Conservation (phyloP, 2,888 invertebrate genomes). For the Eumacrocentrus americanus region DNA sequence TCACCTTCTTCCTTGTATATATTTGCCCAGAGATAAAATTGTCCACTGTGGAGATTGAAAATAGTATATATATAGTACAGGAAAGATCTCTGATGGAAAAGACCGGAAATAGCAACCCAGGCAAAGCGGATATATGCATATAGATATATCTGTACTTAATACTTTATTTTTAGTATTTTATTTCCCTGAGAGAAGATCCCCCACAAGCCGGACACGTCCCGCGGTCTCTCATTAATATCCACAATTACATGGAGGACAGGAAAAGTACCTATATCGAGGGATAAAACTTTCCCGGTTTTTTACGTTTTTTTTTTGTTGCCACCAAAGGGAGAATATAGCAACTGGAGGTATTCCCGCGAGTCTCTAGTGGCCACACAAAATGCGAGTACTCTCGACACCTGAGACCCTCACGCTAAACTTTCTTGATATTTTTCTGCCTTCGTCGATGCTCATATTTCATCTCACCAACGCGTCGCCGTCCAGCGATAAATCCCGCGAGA, state of each 20-base stretch:
- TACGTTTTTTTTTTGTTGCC: neutral
- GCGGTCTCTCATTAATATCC: neutral
- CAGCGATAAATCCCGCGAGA: neutral
- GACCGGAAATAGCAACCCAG: neutral
- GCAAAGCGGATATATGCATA: neutral
- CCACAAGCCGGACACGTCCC: slow-evolving; percentile 1
- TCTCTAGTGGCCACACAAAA: neutral
- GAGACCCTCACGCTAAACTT: slow-evolving; percentile 5
- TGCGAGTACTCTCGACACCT: slow-evolving; percentile 1
- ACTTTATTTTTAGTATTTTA: neutral
- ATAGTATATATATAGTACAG: neutral
- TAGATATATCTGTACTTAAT: neutral
- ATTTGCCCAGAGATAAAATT: neutral
- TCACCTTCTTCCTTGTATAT: neutral
- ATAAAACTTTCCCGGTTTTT: neutral
- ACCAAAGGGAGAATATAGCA: neutral
- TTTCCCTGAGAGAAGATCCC: neutral
- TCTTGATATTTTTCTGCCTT: slow-evolving; percentile 11
- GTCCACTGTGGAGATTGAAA: neutral
- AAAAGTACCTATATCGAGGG: neutral
- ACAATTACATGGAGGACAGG: neutral
- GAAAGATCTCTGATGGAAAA: neutral
- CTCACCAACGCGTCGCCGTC: neutral
- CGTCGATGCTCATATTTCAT: slow-evolving; percentile 15
- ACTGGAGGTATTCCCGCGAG: neutral